A percentile compares a stretch with the other conserved stretches of the same genome.
Conservation (phyloP, 1,140 invertebrate species). For the Neelides sp. region DNA sequence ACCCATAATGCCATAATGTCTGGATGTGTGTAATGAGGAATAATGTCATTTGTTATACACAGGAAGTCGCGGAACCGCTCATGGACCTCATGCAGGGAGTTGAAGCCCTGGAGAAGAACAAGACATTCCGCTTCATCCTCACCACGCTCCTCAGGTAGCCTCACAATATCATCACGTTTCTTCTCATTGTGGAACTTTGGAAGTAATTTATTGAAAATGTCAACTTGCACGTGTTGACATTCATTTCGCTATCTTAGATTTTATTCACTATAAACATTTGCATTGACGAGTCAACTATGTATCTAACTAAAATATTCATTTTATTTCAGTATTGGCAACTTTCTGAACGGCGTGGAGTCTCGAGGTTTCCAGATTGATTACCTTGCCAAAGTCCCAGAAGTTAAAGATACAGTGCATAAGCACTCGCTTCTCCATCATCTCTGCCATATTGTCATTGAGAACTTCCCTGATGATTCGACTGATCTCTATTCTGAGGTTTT, state of each 20-base stretch:
- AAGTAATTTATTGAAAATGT: too few relatives aligned
- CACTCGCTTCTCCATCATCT: conserved; percentile 94
- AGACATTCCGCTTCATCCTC: conserved; percentile 88
- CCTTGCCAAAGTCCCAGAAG: conserved; percentile 91
- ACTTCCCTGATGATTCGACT: conserved; percentile 80
- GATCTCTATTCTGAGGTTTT: conserved; percentile 93
- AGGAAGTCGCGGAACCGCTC: conserved; percentile 95
- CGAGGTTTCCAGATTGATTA: conserved; percentile 98
- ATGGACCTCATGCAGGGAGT: conserved; percentile 97
- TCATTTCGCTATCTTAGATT: too few relatives aligned
- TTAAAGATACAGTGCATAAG: conserved; percentile 82
- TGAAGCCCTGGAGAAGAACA: conserved; percentile 74
- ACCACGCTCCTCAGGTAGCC: conserved; percentile 78
- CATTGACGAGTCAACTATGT: too few relatives aligned
- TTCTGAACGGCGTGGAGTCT: conserved; percentile 85
- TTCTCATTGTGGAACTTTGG: too few relatives aligned
- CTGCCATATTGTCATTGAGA: conserved; percentile 93
- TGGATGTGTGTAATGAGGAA: conserved; percentile 3
- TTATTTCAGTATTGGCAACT: conserved; percentile 95
- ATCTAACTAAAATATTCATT: too few relatives aligned
- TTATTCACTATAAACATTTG: too few relatives aligned
- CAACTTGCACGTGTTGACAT: too few relatives aligned
- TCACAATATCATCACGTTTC: too few relatives aligned
- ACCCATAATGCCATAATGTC: background rate
- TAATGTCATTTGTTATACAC: background rate